phyloP scores from a whole-genome alignment of 2,113 vertebrate genomes.

The Cyanistes caeruleus region DNA sequence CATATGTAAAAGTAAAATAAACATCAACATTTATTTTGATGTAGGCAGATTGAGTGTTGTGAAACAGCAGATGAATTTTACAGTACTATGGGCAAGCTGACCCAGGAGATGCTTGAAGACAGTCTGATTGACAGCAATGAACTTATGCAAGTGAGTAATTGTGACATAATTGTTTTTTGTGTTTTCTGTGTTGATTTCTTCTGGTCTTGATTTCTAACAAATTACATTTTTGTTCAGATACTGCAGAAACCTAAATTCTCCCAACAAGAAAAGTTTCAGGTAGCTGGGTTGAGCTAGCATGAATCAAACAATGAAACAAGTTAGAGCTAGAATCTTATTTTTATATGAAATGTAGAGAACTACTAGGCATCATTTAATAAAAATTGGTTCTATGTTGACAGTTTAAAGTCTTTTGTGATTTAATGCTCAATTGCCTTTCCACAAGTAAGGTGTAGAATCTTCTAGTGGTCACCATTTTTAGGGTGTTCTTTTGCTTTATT shows the following conservation, averaged over 20 bases:
- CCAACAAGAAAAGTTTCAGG: background rate
- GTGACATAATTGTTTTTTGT: background rate
- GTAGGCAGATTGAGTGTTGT: constrained; percentile 91
- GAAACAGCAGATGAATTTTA: constrained; percentile 97
- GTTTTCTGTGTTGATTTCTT: background rate
- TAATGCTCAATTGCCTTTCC: background rate
- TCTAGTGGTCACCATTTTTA: background rate
- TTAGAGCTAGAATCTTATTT: background rate
- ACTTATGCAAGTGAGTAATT: constrained; percentile 90
- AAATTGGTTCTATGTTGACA: background rate
- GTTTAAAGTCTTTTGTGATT: background rate
- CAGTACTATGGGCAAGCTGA: constrained; percentile 93
- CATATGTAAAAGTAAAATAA: background rate
- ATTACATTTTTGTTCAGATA: background rate
- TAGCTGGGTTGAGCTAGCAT: background rate
- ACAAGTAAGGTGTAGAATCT: background rate
- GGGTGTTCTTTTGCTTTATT: background rate
- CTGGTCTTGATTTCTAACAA: background rate
- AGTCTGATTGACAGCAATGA: constrained; percentile 89
- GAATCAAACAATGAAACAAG: background rate
- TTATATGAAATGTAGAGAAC: background rate
- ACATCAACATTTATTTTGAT: constrained; percentile 6
- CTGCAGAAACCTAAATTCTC: background rate
- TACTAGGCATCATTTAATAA: background rate
- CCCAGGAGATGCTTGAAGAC: constrained; percentile 95